Conservation (phyloP, 1,140 invertebrate species). For the Octopus bimaculoides region DNA sequence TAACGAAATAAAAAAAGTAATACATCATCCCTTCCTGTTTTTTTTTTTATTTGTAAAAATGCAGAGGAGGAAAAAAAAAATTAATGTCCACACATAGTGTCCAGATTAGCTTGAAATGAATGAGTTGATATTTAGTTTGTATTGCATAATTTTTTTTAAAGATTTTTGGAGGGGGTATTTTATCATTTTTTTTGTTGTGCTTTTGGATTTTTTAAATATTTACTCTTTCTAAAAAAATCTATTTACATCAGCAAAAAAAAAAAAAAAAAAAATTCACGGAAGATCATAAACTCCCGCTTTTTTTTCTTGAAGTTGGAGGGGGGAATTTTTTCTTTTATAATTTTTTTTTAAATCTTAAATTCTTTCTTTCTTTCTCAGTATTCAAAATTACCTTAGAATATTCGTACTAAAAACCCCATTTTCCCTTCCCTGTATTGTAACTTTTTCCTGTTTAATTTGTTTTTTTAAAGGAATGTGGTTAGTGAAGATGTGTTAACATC, state of each 20-base stretch:
- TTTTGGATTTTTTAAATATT: neutral
- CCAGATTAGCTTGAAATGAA: neutral
- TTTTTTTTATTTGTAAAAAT: too few relatives aligned
- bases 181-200: neutral
- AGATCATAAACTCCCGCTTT: too few relatives aligned
- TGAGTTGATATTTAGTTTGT: neutral
- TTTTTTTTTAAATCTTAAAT: neutral
- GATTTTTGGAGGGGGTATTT: neutral
- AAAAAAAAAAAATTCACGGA: neutral
- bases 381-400: too few relatives aligned
- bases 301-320: neutral
- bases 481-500: neutral
- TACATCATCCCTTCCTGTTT: too few relatives aligned
- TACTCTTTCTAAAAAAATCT: neutral
- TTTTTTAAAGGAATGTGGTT: slow-evolving; percentile 8
- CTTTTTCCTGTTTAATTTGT: neutral
- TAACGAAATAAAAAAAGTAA: too few relatives aligned
- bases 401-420: too few relatives aligned
- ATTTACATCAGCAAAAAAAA: slow-evolving; percentile 7
- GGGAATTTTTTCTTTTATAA: neutral
- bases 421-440: neutral
- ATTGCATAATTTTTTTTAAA: neutral
- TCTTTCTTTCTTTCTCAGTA: neutral
- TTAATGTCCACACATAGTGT: neutral
- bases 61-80: neutral